Evolutionary conservation across 2,888 invertebrate species (phyloP).

Genomic region (Tetragonisca angustula): DNA sequence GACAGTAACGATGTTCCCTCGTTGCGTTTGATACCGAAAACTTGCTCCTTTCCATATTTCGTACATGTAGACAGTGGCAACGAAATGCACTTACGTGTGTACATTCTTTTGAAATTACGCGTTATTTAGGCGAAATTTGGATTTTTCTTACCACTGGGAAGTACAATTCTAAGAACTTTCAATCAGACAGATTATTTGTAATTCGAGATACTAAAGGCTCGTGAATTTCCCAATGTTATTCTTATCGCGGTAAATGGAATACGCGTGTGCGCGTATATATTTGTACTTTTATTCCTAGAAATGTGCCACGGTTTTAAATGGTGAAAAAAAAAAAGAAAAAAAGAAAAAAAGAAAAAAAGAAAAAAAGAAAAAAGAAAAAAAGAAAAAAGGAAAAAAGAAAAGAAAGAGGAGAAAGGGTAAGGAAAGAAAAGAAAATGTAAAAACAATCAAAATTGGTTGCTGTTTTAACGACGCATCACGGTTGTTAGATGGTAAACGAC

Average conservation of each 20-base stretch:
- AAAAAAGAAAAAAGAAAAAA: no score
- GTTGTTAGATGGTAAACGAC: constrained; percentile 61
- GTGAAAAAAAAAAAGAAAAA: no score
- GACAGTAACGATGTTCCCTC: constrained; percentile 48
- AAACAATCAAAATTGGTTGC: constrained; percentile 56
- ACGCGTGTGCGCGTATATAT: no score
- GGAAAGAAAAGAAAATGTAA: not conserved
- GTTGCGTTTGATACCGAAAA: constrained; percentile 35
- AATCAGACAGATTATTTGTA: not conserved
- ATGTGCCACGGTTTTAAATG: not conserved
- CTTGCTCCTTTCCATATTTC: constrained; percentile 21
- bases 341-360: no score
- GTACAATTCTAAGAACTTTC: not conserved
- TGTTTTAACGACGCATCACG: constrained; percentile 56
- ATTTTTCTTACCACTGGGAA: not conserved
- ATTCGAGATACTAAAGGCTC: not conserved
- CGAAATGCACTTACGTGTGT: not conserved
- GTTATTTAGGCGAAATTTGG: not conserved
- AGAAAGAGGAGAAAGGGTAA: no score
- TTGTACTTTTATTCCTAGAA: not conserved
- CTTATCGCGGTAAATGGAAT: not conserved
- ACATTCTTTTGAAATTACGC: not conserved
- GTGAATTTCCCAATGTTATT: not conserved
- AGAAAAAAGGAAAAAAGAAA: no score
- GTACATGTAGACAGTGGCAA: not conserved